Evolutionary conservation across 2,113 vertebrate species (phyloP).

Genomic region (Glareola pratincola): DNA sequence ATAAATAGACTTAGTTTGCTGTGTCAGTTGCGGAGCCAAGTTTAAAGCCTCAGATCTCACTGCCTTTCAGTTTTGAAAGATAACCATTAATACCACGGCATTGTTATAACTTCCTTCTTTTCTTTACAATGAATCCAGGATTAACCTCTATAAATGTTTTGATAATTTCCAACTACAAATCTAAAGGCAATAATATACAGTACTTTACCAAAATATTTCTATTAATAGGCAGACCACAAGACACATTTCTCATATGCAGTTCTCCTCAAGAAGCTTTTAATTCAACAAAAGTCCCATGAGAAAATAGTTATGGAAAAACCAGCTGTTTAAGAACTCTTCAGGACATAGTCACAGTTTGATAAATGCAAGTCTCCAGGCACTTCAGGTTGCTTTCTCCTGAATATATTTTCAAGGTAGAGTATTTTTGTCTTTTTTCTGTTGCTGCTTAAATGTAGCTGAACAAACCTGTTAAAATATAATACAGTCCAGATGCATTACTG

Average conservation of each 20-base stretch:
- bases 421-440: background rate
- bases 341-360: background rate
- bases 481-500: background rate
- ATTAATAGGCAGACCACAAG: background rate
- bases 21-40: background rate
- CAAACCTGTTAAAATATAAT: background rate
- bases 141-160: background rate
- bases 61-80: background rate
- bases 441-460: background rate
- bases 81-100: background rate
- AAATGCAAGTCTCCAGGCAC: background rate
- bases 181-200: background rate
- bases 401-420: background rate
- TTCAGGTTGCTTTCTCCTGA: background rate
- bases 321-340: background rate
- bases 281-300: background rate
- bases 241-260: background rate
- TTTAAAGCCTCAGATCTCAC: background rate
- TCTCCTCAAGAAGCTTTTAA: background rate
- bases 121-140: background rate
- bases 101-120: background rate
- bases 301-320: background rate
- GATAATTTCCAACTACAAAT: background rate
- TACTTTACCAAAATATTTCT: background rate
- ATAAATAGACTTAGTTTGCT: background rate